Evolutionary conservation across 2,113 vertebrate species (phyloP).

Genomic region (Tiliqua scincoides): DNA sequence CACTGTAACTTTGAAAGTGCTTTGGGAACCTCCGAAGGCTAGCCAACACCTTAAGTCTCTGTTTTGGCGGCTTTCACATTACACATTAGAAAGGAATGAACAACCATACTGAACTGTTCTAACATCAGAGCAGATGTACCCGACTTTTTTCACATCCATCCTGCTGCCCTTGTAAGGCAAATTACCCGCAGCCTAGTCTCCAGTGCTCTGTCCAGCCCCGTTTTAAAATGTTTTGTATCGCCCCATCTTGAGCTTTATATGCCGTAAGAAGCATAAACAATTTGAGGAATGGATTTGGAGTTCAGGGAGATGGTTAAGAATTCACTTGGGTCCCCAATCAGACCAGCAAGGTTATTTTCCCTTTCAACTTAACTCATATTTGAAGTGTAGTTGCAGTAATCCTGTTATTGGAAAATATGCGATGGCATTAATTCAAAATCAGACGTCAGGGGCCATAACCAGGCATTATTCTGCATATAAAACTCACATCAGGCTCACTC

Average conservation of each 20-base stretch:
- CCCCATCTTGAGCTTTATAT: slow-evolving; percentile 3
- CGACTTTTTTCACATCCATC: neutral
- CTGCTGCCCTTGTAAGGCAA: neutral
- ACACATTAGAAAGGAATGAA: slow-evolving; percentile 19
- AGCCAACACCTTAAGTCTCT: neutral
- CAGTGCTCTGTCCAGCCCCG: slow-evolving; percentile 4
- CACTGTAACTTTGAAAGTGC: neutral
- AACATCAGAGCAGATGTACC: neutral
- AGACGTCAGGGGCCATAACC: neutral
- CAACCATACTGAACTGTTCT: neutral
- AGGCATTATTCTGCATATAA: slow-evolving; percentile 18
- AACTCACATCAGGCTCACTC: neutral
- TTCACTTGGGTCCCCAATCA: slow-evolving; percentile 2
- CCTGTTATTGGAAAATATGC: slow-evolving; percentile 30
- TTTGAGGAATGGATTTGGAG: neutral
- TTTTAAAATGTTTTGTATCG: slow-evolving; percentile 21
- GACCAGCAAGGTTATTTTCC: slow-evolving; percentile 30
- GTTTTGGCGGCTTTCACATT: neutral
- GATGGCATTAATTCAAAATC: slow-evolving; percentile 7
- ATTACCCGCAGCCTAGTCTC: slow-evolving; percentile 12
- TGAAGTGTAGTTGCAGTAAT: slow-evolving; percentile 26
- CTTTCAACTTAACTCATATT: slow-evolving; percentile 16
- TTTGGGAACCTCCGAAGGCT: neutral
- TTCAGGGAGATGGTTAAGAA: slow-evolving; percentile 35
- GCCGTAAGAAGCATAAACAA: neutral